phyloP scores from a whole-genome alignment of 1,140 invertebrate species.

The Bombus impatiens region DNA sequence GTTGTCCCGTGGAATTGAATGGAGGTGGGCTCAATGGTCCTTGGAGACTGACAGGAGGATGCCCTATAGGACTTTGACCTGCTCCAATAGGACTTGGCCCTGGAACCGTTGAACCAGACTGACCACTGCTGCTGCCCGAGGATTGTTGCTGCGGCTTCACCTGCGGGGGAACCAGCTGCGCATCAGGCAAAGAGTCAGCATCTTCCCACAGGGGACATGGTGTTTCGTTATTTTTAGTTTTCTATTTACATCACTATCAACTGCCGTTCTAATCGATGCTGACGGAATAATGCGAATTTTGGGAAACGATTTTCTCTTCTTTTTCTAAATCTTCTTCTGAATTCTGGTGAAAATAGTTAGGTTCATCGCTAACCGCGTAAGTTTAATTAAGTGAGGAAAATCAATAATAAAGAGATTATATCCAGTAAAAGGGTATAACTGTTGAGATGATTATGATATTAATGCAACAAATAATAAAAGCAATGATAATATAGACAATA shows the following conservation, averaged over 20 bases:
- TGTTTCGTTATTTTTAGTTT: constrained; percentile 74
- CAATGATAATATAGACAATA: neutral
- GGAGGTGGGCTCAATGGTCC: constrained; percentile 82
- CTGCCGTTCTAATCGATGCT: constrained; percentile 52
- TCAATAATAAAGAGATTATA: neutral
- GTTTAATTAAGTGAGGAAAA: constrained; percentile 16
- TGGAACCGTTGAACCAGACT: constrained; percentile 79
- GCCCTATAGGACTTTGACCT: constrained; percentile 84
- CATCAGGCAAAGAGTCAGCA: constrained; percentile 84
- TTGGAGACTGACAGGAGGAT: constrained; percentile 83
- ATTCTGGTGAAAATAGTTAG: constrained; percentile 63
- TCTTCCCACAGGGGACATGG: constrained; percentile 83
- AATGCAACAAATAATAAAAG: neutral
- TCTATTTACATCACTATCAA: constrained; percentile 77
- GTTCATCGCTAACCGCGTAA: constrained; percentile 54
- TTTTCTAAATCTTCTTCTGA: constrained; percentile 39
- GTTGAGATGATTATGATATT: neutral
- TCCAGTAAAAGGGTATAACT: neutral
- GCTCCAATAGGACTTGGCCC: constrained; percentile 81
- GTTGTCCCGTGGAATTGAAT: constrained; percentile 82
- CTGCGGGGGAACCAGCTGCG: constrained; percentile 84
- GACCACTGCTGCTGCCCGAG: constrained; percentile 80
- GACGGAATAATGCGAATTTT: constrained; percentile 25
- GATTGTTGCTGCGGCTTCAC: constrained; percentile 89
- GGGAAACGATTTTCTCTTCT: constrained; percentile 26